These are phyloP conservation scores for Diabrotica undecimpunctata DNA, from an alignment of 1,140 invertebrate genomes.

Conservation along the genomic window DNA sequence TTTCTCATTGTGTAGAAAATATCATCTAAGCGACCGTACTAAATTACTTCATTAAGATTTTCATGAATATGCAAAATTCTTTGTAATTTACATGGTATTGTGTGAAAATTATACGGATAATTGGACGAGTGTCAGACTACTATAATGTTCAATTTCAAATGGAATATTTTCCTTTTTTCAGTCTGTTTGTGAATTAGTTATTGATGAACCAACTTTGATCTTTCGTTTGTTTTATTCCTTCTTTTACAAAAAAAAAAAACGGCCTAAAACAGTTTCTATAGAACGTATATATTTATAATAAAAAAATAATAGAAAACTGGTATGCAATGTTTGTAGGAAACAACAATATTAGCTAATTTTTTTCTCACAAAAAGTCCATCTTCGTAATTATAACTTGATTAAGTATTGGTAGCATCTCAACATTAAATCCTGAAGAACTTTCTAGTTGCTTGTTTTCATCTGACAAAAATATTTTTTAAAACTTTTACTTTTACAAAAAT, in stretches of 20 bases:
- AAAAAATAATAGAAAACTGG: no score
- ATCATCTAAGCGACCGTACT: slow-evolving; percentile 17
- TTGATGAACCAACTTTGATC: slow-evolving; percentile 2
- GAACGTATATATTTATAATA: no score
- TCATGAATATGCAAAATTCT: slow-evolving; percentile 36
- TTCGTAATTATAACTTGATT: no score
- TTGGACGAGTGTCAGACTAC: slow-evolving; percentile 21
- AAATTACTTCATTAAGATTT: slow-evolving; percentile 11
- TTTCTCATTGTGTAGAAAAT: neutral
- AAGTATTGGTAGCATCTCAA: no score
- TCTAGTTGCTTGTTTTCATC: no score
- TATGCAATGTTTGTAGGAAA: no score
- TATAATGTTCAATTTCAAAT: slow-evolving; percentile 17
- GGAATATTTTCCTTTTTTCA: slow-evolving; percentile 10
- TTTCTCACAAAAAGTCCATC: no score
- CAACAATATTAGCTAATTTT: no score
- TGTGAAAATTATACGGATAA: slow-evolving; percentile 27
- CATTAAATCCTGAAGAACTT: no score
- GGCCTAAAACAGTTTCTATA: no score
- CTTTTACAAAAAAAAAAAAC: neutral
- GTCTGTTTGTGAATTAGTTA: slow-evolving; percentile 6
- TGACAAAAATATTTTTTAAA: no score
- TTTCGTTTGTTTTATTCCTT: neutral
- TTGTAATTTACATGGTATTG: slow-evolving; percentile 25
- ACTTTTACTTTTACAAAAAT: no score